phyloP scores from a whole-genome alignment of 2,113 vertebrate genomes.

The Carlito syrichta region DNA sequence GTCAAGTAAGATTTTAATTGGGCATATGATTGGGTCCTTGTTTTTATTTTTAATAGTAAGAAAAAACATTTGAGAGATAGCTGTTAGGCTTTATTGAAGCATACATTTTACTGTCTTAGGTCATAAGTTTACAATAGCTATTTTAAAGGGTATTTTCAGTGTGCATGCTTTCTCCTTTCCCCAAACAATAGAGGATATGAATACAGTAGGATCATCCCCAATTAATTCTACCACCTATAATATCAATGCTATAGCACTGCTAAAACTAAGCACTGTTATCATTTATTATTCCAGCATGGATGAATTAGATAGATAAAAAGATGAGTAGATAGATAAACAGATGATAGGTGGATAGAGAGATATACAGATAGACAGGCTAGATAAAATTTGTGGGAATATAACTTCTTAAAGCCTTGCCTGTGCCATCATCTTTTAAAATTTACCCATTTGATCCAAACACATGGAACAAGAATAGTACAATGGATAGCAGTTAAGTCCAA shows the following conservation, averaged over 20 bases:
- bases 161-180: neutral
- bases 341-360: neutral
- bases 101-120: neutral
- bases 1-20: neutral
- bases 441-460: neutral
- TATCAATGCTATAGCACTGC: neutral
- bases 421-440: neutral
- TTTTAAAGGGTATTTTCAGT: constrained; percentile 9
- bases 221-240: neutral
- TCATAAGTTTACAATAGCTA: neutral
- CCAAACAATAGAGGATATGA: neutral
- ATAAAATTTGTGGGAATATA: neutral
- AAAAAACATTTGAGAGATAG: neutral
- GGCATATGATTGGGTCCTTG: neutral
- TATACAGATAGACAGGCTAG: neutral
- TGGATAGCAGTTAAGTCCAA: neutral
- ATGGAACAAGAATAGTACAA: neutral
- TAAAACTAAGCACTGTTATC: neutral
- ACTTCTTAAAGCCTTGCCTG: neutral
- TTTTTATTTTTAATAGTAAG: constrained; percentile 10
- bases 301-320: neutral
- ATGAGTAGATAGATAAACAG: neutral
- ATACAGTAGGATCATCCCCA: neutral
- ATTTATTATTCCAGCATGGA: neutral
- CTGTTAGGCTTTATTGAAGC: neutral